Base-by-base conservation (phyloP, 2,797 vertebrate genomes). In the Pseudotriccus pelzelni region DNA sequence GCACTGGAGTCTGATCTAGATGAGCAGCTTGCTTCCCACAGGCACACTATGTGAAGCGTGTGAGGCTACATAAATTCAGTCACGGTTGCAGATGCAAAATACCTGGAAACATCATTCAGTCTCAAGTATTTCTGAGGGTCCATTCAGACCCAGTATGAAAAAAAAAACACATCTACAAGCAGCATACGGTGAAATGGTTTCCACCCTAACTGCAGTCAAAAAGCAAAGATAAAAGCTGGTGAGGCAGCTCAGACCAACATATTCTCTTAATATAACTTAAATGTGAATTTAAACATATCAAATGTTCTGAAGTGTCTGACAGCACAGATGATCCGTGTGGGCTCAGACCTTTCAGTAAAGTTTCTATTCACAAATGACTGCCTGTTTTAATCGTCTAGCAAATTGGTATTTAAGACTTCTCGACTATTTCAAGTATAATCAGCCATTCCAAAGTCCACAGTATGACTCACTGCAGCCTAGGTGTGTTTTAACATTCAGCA, bases 401-500 rank as follows among this genome's bases (percentile, higher is more conserved):
- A 64, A 90, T 5, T n/a, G 63, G 46, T 47, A 84, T 69, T 73
- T 50, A 86, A 86, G 72, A 55, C 43, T 56, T 83, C 44, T 86
- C 1, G 1, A 75, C 73, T 86, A 72, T 58, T 94, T 93, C 34
- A 81, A 85, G 69, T 44, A 30, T 28, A 63, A 90, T 76, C 93
- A 95, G 78, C 70, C 92, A 90, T 70, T 92, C 72, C 84, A 62
- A 94, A 87, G 90, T 93, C 92, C 92, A 93, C 84, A 85, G n/a
- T 7, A 77, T 89, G 92, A 93, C 84, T 97, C 94, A 95, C 53
- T 72, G 78, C 69, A 92, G 32, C 62, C 62, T 49, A 93, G 92
- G 85, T 93, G 85, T 91, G 92, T 96, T 96, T 90, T 81, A 96
- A 88, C 70, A 49, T 70, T 95, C 83, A 92, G 67, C 7, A 11